Evolutionary conservation across 2,888 invertebrate species (phyloP).

Genomic region (Athetis lepigone): DNA sequence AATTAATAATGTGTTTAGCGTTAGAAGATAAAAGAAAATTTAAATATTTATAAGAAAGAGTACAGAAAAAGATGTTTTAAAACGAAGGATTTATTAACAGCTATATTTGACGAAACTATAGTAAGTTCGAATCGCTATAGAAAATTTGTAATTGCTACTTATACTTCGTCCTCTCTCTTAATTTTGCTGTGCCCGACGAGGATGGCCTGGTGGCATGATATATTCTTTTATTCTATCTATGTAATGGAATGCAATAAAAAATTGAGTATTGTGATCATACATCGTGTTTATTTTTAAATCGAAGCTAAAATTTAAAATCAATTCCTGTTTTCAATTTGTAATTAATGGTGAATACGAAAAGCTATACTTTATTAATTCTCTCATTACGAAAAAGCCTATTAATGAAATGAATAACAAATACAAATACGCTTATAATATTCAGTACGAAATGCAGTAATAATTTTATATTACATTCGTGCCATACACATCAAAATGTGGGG

Average conservation of each 20-base stretch:
- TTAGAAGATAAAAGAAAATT: background rate
- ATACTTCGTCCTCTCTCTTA: too few species aligned
- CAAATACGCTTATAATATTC: background rate
- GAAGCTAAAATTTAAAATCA: background rate
- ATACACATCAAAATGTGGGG: slow-evolving; percentile 8
- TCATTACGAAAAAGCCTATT: slow-evolving; percentile 1
- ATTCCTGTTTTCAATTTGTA: background rate
- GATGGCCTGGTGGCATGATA: too few species aligned
- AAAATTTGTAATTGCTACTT: too few species aligned
- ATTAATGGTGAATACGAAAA: background rate
- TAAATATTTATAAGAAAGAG: background rate
- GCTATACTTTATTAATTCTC: too few species aligned
- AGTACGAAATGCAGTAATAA: slow-evolving; percentile 9
- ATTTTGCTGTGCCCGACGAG: too few species aligned
- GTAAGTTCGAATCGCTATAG: too few species aligned
- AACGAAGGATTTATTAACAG: background rate
- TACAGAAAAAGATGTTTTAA: background rate
- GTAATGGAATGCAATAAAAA: too few species aligned
- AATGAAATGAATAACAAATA: background rate
- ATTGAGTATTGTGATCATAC: too few species aligned
- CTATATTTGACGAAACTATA: background rate
- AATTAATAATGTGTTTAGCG: background rate
- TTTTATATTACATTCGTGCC: background rate
- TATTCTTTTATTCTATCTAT: too few species aligned
- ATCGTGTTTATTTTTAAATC: background rate